Evolutionary conservation across 2,113 vertebrate genomes (phyloP).

Genomic region (Odontesthes bonariensis): DNA sequence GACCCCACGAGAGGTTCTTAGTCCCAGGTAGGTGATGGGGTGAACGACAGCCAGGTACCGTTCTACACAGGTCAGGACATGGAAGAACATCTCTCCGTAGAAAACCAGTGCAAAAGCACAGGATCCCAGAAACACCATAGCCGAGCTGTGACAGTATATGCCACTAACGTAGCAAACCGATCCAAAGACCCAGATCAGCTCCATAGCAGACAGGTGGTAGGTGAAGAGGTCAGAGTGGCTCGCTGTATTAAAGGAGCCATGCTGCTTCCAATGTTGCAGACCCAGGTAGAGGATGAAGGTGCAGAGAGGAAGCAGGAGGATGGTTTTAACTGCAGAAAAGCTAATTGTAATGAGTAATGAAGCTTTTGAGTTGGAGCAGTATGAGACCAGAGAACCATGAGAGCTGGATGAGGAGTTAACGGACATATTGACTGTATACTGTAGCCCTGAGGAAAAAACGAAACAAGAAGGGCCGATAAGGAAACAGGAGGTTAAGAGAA

Average conservation of each 20-base stretch:
- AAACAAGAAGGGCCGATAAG: neutral
- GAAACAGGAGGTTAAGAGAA: neutral
- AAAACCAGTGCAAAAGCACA: fast-evolving
- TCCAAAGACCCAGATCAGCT: neutral
- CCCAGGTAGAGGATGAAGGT: conserved; percentile 13
- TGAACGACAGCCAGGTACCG: conserved; percentile 47
- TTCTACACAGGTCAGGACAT: conserved; percentile 34
- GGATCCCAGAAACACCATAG: fast-evolving
- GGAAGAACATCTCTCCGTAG: neutral
- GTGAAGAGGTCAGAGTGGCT: conserved; percentile 39
- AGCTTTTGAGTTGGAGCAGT: neutral
- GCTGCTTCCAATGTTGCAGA: neutral
- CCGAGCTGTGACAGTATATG: fast-evolving
- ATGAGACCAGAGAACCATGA: fast-evolving
- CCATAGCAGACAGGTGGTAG: conserved; percentile 6
- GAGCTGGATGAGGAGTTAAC: neutral
- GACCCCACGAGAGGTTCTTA: neutral
- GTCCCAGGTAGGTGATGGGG: conserved; percentile 16
- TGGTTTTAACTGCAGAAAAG: fast-evolving
- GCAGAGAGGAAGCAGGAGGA: conserved; percentile 28
- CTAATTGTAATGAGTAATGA: fast-evolving
- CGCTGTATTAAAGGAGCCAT: neutral
- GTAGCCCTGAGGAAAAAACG: neutral
- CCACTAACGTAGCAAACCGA: fast-evolving
- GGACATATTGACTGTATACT: neutral